Evolutionary conservation across 2,797 vertebrate species (phyloP).

Genomic region (Rhincodon typus): DNA sequence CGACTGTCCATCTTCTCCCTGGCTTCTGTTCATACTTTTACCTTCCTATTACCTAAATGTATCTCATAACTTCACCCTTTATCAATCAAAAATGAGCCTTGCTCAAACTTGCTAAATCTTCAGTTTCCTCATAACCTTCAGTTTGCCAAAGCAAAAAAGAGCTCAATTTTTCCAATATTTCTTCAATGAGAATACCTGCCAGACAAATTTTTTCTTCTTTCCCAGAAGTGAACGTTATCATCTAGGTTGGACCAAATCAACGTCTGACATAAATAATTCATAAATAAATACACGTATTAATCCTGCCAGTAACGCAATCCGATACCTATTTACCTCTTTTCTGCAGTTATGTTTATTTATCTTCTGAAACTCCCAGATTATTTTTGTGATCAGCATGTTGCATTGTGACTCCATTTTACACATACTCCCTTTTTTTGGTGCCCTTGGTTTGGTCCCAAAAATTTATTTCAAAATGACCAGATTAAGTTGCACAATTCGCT

Average conservation of each 20-base stretch:
- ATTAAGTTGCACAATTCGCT: background rate
- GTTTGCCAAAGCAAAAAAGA: background rate
- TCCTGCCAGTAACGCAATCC: background rate
- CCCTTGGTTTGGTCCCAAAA: background rate
- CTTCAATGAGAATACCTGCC: background rate
- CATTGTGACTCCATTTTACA: background rate
- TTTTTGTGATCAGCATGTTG: background rate
- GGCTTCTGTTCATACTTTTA: background rate
- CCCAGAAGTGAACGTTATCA: background rate
- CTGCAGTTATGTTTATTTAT: background rate
- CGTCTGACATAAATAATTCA: background rate
- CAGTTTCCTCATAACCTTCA: background rate
- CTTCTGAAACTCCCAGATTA: background rate
- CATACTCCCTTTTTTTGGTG: no score
- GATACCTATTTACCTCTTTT: background rate
- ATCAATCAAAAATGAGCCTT: background rate
- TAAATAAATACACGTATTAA: background rate
- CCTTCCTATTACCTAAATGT: background rate
- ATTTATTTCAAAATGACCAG: background rate
- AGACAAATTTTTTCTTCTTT: background rate
- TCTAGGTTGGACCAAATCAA: background rate
- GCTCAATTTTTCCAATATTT: background rate
- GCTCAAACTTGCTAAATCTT: background rate
- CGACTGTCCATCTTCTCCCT: background rate
- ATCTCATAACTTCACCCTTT: background rate